Evolutionary conservation across 2,113 vertebrate species (phyloP).

Genomic region (Tonatia bakeri): DNA sequence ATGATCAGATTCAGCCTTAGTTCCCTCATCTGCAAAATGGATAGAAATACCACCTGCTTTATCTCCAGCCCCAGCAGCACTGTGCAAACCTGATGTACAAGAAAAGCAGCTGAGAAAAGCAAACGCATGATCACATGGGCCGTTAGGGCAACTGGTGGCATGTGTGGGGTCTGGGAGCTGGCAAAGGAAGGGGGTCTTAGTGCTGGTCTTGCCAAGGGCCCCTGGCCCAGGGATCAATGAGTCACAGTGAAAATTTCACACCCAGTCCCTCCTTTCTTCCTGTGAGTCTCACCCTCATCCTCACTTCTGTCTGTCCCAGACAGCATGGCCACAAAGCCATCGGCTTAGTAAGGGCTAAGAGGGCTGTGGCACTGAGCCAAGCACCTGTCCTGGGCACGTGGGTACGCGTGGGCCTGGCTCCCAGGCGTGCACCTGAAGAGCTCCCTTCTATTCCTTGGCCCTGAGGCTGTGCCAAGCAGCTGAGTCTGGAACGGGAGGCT

Average conservation of each 20-base stretch:
- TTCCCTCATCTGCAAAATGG: background rate
- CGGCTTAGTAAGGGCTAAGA: background rate
- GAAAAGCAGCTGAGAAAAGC: background rate
- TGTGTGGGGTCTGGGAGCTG: background rate
- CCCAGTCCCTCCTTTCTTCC: background rate
- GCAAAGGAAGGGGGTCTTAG: background rate
- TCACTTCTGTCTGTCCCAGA: background rate
- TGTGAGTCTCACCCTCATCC: background rate
- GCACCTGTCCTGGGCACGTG: background rate
- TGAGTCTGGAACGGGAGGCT: background rate
- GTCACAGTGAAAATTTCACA: background rate
- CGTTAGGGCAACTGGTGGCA: background rate
- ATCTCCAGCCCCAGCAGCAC: background rate
- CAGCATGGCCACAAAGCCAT: background rate
- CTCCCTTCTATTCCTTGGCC: background rate
- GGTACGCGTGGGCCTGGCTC: background rate
- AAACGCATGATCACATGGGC: accelerated
- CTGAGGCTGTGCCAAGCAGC: background rate
- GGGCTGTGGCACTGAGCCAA: background rate
- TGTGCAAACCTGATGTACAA: background rate
- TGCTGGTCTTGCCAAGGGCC: background rate
- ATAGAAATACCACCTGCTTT: background rate
- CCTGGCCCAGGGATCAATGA: background rate
- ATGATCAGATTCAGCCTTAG: background rate
- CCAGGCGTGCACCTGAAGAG: background rate